Base-by-base conservation (phyloP, 2,797 vertebrate genomes). In the Ibycter americanus region DNA sequence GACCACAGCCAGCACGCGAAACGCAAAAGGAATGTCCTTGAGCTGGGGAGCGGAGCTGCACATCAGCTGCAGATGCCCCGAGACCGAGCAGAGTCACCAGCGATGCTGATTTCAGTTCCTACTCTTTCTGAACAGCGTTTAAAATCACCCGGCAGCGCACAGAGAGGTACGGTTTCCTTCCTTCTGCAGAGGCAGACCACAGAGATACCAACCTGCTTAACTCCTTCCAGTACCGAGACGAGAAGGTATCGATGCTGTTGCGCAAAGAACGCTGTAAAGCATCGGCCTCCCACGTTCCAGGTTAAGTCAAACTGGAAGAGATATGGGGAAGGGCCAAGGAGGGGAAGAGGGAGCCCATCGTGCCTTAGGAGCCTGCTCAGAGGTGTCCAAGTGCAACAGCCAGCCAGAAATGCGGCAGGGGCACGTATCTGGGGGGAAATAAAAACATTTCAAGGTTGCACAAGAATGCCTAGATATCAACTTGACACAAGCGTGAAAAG, bases 1-100 rank as follows among this genome's bases (percentile, higher is more conserved):
- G 2, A 77, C 73, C 90, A 46, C 83, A 93, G 91, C 65, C 91
- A 90, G 86, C 71, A 74, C 38, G 83, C 34, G 72, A 80, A 90
- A 96, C 25, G 9, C 51, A 5, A 54, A 96, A 93, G 93, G 92
- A 96, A 92, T 91, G 87, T 96, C 74, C 83, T 72, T 6, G 74
- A 80, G 56, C 68, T 32, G 82, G 77, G 49, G 72, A 96, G 76
- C 1, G 1, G 74, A 71, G 78, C 74, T 16, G 8, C 51, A 38
- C 70, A 82, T 76, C 93, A 91, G 80, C 73, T 82, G 85, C 83
- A 95, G 79, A 85, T 61, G 74, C 49, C 23, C 32, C 0, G 2
- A 10, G 2, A 10, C 5, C 3, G 5, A 93, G 74, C 54, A 49
- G 21, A 83, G 63, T 51, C 89, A 83, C 32, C 90, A 77, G 74